Percentiles rank a stretch among this genome's conserved stretches.
Evolutionary conservation across 2,797 vertebrate species (phyloP).

Genomic region (Eulemur coronatus): DNA sequence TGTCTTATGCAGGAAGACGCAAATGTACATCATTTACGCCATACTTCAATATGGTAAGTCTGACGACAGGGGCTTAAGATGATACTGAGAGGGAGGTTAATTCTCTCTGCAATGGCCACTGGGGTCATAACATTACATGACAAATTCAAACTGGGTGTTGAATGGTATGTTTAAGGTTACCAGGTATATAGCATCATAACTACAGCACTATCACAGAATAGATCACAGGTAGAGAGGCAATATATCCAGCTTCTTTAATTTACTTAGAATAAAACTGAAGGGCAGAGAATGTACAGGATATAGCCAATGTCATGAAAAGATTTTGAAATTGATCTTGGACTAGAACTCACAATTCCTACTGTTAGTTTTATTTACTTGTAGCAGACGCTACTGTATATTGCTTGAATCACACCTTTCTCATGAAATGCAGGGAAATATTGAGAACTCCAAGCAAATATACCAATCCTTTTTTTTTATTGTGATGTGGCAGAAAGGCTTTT

Average conservation of each 20-base stretch:
- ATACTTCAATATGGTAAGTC: background rate
- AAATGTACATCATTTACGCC: background rate
- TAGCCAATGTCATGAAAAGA: background rate
- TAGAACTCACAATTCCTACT: background rate
- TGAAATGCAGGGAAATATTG: background rate
- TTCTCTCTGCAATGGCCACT: background rate
- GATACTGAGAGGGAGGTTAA: background rate
- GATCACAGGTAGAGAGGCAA: background rate
- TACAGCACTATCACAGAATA: background rate
- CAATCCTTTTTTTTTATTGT: background rate
- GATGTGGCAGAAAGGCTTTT: background rate
- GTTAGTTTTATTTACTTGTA: background rate
- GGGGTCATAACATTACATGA: too few species aligned
- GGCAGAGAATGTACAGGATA: background rate
- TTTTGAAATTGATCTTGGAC: background rate
- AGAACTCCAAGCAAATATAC: background rate
- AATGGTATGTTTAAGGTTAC: background rate
- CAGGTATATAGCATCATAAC: background rate
- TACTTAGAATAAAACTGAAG: background rate
- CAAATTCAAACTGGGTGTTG: background rate
- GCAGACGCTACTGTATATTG: background rate
- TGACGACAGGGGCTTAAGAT: background rate
- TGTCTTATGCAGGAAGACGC: background rate
- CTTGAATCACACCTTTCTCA: background rate
- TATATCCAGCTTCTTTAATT: background rate